phyloP scores from a whole-genome alignment of 1,140 invertebrate species.

The Drosophila ambigua region DNA sequence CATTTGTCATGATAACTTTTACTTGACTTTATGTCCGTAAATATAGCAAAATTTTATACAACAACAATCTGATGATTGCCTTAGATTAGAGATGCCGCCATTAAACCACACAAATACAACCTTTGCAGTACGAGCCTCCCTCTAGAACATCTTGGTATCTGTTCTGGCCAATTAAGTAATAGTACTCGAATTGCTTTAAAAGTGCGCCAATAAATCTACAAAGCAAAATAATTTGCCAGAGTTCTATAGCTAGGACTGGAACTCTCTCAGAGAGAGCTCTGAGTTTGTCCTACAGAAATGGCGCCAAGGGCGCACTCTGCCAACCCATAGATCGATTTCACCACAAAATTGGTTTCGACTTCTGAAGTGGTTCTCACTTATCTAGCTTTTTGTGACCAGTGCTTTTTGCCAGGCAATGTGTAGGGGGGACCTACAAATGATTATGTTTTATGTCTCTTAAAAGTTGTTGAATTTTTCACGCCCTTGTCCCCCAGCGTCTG shows the following conservation, averaged over 20 bases:
- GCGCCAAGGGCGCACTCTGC: conserved; percentile 22
- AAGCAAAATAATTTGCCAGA: conserved; percentile 5
- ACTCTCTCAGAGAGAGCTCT: too few relatives aligned
- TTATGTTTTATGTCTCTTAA: too few relatives aligned
- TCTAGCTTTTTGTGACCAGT: conserved; percentile 3
- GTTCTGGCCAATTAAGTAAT: conserved; percentile 20
- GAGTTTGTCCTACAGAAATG: conserved; percentile 29
- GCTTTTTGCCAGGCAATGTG: too few relatives aligned
- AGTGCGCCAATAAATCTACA: conserved; percentile 5
- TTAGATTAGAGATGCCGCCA: conserved; percentile 8
- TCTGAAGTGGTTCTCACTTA: conserved; percentile 34
- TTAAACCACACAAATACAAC: conserved; percentile 5
- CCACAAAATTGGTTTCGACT: conserved; percentile 3
- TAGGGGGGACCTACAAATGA: too few relatives aligned
- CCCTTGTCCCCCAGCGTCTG: too few relatives aligned
- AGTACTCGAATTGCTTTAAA: conserved; percentile 6
- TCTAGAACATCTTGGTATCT: conserved; percentile 5
- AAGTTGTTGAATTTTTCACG: too few relatives aligned
- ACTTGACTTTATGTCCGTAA: too few relatives aligned
- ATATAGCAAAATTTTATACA: too few relatives aligned
- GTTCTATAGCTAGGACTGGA: too few relatives aligned
- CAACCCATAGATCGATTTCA: conserved; percentile 32
- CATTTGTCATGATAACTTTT: too few relatives aligned
- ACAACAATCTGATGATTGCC: neutral
- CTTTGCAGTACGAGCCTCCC: conserved; percentile 24